These are phyloP conservation scores for Scaptomyza caliginosa DNA, from an alignment of 2,888 invertebrate genomes.

Conservation along the genomic window DNA sequence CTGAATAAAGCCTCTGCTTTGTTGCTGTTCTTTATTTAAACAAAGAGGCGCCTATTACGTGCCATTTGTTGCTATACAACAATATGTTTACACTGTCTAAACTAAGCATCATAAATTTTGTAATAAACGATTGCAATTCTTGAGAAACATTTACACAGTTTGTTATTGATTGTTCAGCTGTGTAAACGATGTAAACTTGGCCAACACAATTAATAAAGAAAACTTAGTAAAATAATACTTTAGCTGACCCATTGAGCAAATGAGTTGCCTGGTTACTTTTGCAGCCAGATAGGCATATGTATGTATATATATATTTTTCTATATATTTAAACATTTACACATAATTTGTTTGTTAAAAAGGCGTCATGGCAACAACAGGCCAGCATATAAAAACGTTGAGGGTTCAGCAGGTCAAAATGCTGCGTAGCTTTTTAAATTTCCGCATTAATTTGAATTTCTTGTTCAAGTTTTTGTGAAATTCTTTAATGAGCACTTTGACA, in stretches of 20 bases:
- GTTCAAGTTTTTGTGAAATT: slow-evolving; percentile 9
- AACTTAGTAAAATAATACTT: slow-evolving; percentile 9
- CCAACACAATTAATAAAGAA: slow-evolving; percentile 41
- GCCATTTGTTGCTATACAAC: neutral
- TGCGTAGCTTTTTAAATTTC: slow-evolving; percentile 23
- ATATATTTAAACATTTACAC: slow-evolving; percentile 36
- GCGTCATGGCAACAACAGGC: slow-evolving; percentile 59
- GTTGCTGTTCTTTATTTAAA: neutral
- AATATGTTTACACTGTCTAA: neutral
- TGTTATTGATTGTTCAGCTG: slow-evolving; percentile 34
- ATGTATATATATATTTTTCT: neutral
- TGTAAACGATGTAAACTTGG: slow-evolving; percentile 24
- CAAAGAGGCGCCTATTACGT: neutral
- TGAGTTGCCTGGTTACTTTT: slow-evolving; percentile 51
- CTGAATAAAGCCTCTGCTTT: no score
- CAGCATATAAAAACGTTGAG: slow-evolving; percentile 16
- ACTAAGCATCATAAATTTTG: neutral
- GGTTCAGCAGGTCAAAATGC: slow-evolving; percentile 51
- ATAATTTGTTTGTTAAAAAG: slow-evolving; percentile 50
- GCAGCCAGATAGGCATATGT: slow-evolving; percentile 2
- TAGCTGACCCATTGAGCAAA: slow-evolving; percentile 35
- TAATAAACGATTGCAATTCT: neutral
- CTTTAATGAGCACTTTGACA: slow-evolving; percentile 25
- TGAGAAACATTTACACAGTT: neutral
- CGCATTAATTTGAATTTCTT: slow-evolving; percentile 51